Base-by-base conservation (phyloP, 2,888 invertebrate species). In the Elmis aenea region DNA sequence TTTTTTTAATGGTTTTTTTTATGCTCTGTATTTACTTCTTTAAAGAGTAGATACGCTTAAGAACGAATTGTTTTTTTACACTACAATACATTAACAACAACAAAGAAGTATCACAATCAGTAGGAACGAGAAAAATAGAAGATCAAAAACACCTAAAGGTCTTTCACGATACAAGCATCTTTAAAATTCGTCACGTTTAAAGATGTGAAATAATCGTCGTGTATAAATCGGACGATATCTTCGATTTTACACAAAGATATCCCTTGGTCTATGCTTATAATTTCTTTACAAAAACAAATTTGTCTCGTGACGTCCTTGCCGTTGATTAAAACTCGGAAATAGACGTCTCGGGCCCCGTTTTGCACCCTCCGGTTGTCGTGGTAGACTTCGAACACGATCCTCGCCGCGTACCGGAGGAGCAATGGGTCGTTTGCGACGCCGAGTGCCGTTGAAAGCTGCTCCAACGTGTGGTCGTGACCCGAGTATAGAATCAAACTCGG, bases 381-480 rank as follows among this genome's bases (percentile, higher is more conserved):
- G 56, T 91, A 92, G 1, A 94, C 81, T 67, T 96, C 95, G 50
- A 95, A 83, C 2, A 90, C 78, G 51, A 95, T 73, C 33, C 95
- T 72, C 0, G 93, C 83, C 0, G 91, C 93, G 62, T 92, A 96
- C 12, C 85, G 81, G 26, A 93, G 83, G 44, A 84, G 75, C 8
- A 82, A 77, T 26, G 76, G 75, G 39, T 77, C 75, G 36, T 71
- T 73, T 11, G 67, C 70, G 2, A 90, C 66, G 0, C 93, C 92
- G 27, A 95, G 62, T 0, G 91, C 87, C 2, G 85, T 73, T 1
- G 87, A 78, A 20, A 95, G 67, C 46, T 90, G 87, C 55, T 90
- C 86, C 20, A 95, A 59, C 0, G 94, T 94, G 57, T 87, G 85
- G 64, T 95, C 95, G 55, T 95, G 95, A 0, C 93, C 94, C 0